phyloP scores from a whole-genome alignment of 2,113 vertebrate genomes.

The Phrynosoma platyrhinos region DNA sequence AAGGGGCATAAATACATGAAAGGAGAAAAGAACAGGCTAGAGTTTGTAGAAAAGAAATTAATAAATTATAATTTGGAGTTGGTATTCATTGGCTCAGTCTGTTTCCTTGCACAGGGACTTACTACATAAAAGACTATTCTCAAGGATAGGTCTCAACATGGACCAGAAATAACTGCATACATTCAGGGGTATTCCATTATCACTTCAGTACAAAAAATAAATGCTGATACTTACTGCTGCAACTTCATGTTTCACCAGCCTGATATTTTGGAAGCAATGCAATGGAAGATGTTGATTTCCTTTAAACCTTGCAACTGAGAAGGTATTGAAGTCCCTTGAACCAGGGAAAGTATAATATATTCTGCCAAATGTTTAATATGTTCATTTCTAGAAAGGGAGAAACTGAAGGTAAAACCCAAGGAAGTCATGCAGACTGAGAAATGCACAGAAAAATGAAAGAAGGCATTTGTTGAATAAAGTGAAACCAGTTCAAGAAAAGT shows the following conservation, averaged over 20 bases:
- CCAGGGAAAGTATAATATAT: not conserved
- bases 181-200: not conserved
- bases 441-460: constrained; percentile 23
- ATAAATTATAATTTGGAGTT: not conserved
- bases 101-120: not conserved
- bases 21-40: not conserved
- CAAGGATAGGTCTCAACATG: not conserved
- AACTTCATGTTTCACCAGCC: not conserved
- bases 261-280: not conserved
- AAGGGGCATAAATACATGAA: not conserved
- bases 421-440: constrained; percentile 33
- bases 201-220: not conserved
- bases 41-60: not conserved
- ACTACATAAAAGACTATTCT: no score
- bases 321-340: not conserved
- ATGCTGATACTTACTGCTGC: not conserved
- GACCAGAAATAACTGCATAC: not conserved
- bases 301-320: not conserved
- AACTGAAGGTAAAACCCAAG: constrained; percentile 3
- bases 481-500: constrained; percentile 6
- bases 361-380: not conserved
- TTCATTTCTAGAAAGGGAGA: not conserved
- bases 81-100: not conserved
- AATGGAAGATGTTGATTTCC: not conserved
- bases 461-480: constrained; percentile 32